These are phyloP conservation scores for Mormoops blainvillei DNA, from an alignment of 2,113 vertebrate species.

Conservation along the genomic window DNA sequence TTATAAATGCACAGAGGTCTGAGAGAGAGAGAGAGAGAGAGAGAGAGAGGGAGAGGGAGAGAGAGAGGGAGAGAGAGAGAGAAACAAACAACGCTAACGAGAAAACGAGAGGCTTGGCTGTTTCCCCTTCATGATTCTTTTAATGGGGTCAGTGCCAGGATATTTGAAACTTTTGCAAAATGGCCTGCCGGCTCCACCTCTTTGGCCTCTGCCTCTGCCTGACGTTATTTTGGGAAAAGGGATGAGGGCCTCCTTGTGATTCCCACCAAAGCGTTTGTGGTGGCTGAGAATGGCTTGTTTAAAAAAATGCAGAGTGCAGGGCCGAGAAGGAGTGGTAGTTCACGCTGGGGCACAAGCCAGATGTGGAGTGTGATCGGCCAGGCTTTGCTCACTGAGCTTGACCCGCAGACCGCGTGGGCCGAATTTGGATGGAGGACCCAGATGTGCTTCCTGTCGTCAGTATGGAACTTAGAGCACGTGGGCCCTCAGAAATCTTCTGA, in stretches of 20 bases:
- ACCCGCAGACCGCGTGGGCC: neutral
- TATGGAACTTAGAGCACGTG: neutral
- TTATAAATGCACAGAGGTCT: neutral
- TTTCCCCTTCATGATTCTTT: constrained; percentile 27
- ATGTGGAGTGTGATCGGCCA: constrained; percentile 15
- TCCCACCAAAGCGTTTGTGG: constrained; percentile 29
- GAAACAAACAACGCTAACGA: neutral
- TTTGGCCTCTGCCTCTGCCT: constrained; percentile 40
- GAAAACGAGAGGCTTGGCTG: constrained; percentile 35
- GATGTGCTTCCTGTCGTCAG: neutral
- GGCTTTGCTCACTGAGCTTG: neutral
- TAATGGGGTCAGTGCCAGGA: constrained; percentile 42
- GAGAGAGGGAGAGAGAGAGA: neutral
- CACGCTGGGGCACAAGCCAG: constrained; percentile 45
- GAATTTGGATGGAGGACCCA: neutral
- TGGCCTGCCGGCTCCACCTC: constrained; percentile 46
- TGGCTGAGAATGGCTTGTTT: constrained; percentile 11
- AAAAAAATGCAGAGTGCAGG: neutral
- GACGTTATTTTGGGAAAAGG: constrained; percentile 62
- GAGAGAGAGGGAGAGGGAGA: too few relatives aligned
- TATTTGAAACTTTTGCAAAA: constrained; percentile 69
- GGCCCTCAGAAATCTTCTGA: neutral
- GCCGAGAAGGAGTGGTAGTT: neutral
- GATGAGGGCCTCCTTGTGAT: constrained; percentile 21
- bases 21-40: neutral